phyloP scores from a whole-genome alignment of 2,113 vertebrate species.

The Hemichromis elongatus region DNA sequence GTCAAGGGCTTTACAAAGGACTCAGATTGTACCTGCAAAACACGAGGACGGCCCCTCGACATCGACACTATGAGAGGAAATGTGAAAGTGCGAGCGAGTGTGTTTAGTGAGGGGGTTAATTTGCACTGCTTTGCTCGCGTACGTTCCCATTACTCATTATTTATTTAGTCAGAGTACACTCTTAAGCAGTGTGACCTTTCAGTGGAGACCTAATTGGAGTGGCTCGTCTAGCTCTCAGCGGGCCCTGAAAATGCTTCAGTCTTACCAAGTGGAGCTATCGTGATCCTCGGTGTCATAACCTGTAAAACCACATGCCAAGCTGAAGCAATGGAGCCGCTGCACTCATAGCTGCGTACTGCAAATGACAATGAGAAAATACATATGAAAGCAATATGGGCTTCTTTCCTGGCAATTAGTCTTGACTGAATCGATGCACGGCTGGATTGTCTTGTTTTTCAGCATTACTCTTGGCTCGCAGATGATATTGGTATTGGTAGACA shows the following conservation, averaged over 20 bases:
- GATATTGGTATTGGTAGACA: slow-evolving; percentile 53
- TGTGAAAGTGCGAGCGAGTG: slow-evolving; percentile 5
- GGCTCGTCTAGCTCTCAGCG: slow-evolving; percentile 3
- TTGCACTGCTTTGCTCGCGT: slow-evolving; percentile 26
- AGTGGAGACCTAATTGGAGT: not conserved
- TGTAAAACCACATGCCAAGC: slow-evolving; percentile 30
- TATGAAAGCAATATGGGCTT: slow-evolving; percentile 62
- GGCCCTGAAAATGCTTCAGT: not conserved
- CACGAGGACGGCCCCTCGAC: not conserved
- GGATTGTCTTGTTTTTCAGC: slow-evolving; percentile 59
- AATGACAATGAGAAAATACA: slow-evolving; percentile 28
- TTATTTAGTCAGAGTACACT: slow-evolving; percentile 56
- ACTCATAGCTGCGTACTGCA: not conserved
- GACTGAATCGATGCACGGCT: slow-evolving; percentile 65
- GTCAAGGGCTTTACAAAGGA: slow-evolving; percentile 32
- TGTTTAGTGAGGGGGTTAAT: slow-evolving; percentile 10
- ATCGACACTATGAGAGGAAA: slow-evolving; percentile 7
- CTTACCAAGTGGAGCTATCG: not conserved
- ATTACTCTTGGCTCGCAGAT: slow-evolving; percentile 15
- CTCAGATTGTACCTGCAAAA: slow-evolving; percentile 17
- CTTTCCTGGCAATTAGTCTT: slow-evolving; percentile 70
- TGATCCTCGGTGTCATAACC: slow-evolving; percentile 38
- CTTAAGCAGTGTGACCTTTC: slow-evolving; percentile 55
- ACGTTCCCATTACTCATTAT: slow-evolving; percentile 51
- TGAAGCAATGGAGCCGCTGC: not conserved